Percentiles rank a stretch among this genome's conserved stretches.
Conservation (phyloP, 2,113 vertebrate species). For the Anguilla japonica region DNA sequence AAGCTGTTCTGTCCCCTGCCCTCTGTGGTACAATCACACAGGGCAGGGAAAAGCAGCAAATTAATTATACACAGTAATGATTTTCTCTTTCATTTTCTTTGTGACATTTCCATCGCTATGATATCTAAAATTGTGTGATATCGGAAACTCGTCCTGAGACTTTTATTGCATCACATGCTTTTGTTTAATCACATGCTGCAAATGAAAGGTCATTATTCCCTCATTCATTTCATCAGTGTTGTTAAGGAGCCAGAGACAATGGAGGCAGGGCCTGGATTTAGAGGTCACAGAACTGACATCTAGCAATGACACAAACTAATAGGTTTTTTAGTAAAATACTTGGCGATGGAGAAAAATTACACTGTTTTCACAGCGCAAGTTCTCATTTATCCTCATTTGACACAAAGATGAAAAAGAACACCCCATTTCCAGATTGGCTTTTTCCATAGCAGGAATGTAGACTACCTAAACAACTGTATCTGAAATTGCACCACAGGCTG, state of each 20-base stretch:
- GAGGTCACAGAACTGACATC: background rate
- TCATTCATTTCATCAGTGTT: background rate
- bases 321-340: background rate
- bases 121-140: background rate
- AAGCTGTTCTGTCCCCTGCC: background rate
- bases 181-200: background rate
- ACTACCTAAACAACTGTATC: background rate
- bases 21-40: background rate
- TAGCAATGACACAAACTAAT: background rate
- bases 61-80: background rate
- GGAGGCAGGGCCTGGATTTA: background rate
- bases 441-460: background rate
- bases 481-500: background rate
- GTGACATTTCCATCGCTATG: background rate
- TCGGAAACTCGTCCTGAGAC: background rate
- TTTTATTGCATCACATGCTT: background rate
- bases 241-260: background rate
- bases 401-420: background rate
- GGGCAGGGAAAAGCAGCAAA: background rate
- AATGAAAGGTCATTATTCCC: background rate
- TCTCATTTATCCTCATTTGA: constrained; percentile 1
- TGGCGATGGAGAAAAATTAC: background rate
- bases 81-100: background rate
- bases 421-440: background rate
- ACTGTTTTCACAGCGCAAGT: background rate